A percentile compares a stretch with the other conserved stretches of the same genome.
phyloP scores from a whole-genome alignment of 1,140 invertebrate genomes.

The Charaxes varanes region DNA sequence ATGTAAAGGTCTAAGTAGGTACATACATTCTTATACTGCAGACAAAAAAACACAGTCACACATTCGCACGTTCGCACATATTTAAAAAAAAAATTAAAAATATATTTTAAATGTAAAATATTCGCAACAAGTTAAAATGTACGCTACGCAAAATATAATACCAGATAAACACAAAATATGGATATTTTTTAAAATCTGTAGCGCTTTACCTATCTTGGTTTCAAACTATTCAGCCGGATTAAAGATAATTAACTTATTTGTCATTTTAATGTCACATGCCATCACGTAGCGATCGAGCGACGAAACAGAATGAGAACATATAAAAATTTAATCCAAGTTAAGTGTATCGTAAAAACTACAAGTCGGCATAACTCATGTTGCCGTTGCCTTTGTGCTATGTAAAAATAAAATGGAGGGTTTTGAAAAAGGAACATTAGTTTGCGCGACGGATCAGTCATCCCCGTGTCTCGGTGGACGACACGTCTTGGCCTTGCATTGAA shows the following conservation, averaged over 20 bases:
- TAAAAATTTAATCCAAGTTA: slow-evolving; percentile 65
- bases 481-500: slow-evolving; percentile 48
- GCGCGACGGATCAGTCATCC: slow-evolving; percentile 67
- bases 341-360: slow-evolving; percentile 67
- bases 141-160: too few species aligned
- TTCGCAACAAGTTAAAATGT: slow-evolving; percentile 15
- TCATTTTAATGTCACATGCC: slow-evolving; percentile 73
- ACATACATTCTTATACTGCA: too few species aligned
- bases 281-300: slow-evolving; percentile 49
- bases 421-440: slow-evolving; percentile 68
- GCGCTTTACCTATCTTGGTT: slow-evolving; percentile 19
- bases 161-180: too few species aligned
- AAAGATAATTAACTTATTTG: slow-evolving; percentile 72
- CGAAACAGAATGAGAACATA: slow-evolving; percentile 48
- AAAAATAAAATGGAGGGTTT: slow-evolving; percentile 54
- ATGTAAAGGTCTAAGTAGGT: too few species aligned
- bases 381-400: slow-evolving; percentile 57
- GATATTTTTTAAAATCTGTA: too few species aligned
- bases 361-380: slow-evolving; percentile 65
- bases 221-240: slow-evolving; percentile 49
- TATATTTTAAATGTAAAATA: too few species aligned
- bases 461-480: slow-evolving; percentile 43
- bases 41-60: too few species aligned
- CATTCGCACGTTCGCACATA: too few species aligned
- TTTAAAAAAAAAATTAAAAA: too few species aligned